Evolutionary conservation across 2,797 vertebrate species (phyloP), one percentile per base, ranked within the genome.

Genomic region (Acipenser transmontanus): DNA sequence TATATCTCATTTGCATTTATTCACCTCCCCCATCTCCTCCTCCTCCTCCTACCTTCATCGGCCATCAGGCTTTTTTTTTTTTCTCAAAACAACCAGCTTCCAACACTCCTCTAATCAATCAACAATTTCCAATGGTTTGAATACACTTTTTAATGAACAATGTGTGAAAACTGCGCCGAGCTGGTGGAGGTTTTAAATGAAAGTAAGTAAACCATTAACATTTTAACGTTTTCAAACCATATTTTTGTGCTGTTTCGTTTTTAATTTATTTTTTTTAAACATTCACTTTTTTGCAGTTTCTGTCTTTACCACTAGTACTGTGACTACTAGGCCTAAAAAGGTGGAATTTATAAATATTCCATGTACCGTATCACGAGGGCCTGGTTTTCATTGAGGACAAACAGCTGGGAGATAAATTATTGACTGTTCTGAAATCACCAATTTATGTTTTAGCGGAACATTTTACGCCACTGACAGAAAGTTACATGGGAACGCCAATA

Each of bases 111-210:
- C 67, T 66, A 67, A 70, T 70, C 74, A 70, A 70, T 71, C 90
- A 81, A 75, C 88, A 81, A 85, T 82, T 72, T 76, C 83, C 89
- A 79, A 92, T 94, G 95, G 89, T 95, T 86, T 93, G 92, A 93
- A 84, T 78, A 87, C 87, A 79, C 80, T 70, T 72, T 61, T 93
- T 89, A 87, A 93, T 90, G 92, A 97, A 96, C 94, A 87, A 98
- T 98, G 96, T 98, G 96, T 89, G 96, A 98, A 85, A 97, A 96
- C 93, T 98, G 96, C 90, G 93, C 94, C 87, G 96, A 98, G 92
- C 92, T 98, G 93, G 92, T 98, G 92, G 95, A 98, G 92, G 95
- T 97, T 87, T 91, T 98, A 85, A 98, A 96, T 84, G 94, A 97
- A 88, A 97, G 96, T 98, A 92, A 96, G 95, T 96, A 69, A 54